A percentile compares a stretch with the other conserved stretches of the same genome.
These are phyloP conservation scores for Limonius californicus DNA, from an alignment of 1,140 invertebrate species.

Conservation along the genomic window DNA sequence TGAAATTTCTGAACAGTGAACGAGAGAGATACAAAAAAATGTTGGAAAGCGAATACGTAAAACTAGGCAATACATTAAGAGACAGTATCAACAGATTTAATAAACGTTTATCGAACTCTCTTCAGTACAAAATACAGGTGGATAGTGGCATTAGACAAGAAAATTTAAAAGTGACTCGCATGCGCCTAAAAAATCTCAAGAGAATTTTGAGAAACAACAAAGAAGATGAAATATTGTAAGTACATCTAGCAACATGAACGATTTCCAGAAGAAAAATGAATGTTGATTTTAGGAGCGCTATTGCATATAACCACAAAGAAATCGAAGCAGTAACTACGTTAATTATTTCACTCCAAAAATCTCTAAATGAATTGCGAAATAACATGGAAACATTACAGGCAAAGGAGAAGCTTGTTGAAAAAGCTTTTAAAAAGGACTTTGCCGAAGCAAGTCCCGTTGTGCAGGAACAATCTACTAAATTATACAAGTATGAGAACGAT, in stretches of 20 bases:
- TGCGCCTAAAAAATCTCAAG: conserved; percentile 48
- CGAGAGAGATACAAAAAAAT: conserved; percentile 60
- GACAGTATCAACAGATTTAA: conserved; percentile 60
- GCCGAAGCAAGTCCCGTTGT: conserved; percentile 51
- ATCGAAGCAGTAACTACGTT: no score
- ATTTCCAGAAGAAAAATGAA: not conserved
- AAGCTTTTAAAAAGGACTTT: conserved; percentile 53
- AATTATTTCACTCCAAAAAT: no score
- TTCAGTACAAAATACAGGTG: conserved; percentile 55
- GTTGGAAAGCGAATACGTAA: conserved; percentile 57
- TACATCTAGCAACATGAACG: not conserved
- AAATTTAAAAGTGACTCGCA: conserved; percentile 51
- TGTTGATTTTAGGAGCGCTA: no score
- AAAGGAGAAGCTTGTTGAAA: conserved; percentile 52
- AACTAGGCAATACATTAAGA: conserved; percentile 49
- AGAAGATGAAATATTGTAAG: conserved; percentile 40
- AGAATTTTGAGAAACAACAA: conserved; percentile 47
- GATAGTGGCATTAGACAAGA: conserved; percentile 61
- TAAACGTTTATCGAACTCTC: conserved; percentile 53
- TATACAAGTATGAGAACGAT: conserved; percentile 48
- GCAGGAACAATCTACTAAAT: conserved; percentile 51
- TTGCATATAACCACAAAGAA: no score
- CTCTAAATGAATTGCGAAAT: not conserved
- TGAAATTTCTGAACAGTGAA: conserved; percentile 54
- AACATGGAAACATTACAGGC: conserved; percentile 26